phyloP scores from a whole-genome alignment of 2,113 vertebrate genomes.

The Sturnira hondurensis region DNA sequence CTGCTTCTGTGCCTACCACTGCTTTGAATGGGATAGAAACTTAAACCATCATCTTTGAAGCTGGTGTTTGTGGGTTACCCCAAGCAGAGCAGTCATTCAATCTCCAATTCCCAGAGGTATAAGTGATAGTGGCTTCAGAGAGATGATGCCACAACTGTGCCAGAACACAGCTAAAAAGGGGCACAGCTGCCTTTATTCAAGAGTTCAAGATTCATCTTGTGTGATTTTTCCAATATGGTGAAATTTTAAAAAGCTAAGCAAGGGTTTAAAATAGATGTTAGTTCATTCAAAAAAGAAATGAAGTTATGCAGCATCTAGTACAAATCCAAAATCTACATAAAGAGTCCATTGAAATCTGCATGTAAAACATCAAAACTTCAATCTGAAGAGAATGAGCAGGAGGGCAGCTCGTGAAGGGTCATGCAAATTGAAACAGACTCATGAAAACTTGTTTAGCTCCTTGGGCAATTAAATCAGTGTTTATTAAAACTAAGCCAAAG shows the following conservation, averaged over 20 bases:
- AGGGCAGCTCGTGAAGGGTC: background rate
- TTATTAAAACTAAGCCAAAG: background rate
- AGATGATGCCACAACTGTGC: background rate
- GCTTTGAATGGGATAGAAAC: slow-evolving; percentile 40
- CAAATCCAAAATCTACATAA: background rate
- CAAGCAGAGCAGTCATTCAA: slow-evolving; percentile 32
- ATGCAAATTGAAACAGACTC: background rate
- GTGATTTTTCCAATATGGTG: background rate
- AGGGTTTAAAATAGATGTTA: background rate
- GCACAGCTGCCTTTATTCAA: background rate
- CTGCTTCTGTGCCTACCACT: background rate
- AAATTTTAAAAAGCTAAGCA: background rate
- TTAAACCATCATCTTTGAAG: slow-evolving; percentile 57
- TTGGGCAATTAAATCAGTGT: background rate
- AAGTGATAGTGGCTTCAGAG: slow-evolving; percentile 30
- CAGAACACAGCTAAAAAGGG: background rate
- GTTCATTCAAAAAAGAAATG: background rate
- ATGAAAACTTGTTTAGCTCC: background rate
- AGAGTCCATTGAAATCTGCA: background rate
- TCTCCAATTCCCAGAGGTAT: slow-evolving; percentile 41
- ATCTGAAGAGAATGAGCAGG: background rate
- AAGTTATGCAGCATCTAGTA: background rate
- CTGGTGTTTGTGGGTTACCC: background rate
- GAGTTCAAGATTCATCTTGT: background rate
- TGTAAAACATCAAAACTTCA: background rate